phyloP scores from a whole-genome alignment of 2,113 vertebrate species.

The Fregata magnificens region DNA sequence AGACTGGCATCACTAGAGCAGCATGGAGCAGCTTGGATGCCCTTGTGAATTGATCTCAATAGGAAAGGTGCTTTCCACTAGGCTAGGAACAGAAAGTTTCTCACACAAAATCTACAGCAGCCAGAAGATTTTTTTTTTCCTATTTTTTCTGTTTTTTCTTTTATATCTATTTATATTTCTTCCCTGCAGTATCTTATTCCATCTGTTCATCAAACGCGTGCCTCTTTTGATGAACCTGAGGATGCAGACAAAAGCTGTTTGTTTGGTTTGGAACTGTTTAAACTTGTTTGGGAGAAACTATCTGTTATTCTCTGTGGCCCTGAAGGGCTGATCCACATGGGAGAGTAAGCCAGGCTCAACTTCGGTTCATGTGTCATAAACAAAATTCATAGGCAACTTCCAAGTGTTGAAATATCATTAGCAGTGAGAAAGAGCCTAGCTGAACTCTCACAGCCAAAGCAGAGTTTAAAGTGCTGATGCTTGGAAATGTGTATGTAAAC shows the following conservation, averaged over 20 bases:
- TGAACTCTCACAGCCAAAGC: slow-evolving; percentile 2
- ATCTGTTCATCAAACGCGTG: background rate
- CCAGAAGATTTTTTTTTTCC: background rate
- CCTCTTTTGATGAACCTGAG: background rate
- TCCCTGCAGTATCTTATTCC: background rate
- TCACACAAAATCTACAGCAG: background rate
- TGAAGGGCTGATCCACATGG: background rate
- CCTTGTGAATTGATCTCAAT: background rate
- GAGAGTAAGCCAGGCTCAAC: slow-evolving; percentile 11
- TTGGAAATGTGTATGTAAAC: background rate
- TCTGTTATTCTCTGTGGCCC: background rate
- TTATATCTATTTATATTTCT: background rate
- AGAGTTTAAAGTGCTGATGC: slow-evolving; percentile 18
- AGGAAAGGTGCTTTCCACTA: background rate
- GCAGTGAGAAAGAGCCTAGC: slow-evolving; percentile 15
- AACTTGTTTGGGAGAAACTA: background rate
- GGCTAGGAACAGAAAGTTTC: background rate
- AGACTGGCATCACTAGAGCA: background rate
- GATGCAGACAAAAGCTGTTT: slow-evolving; percentile 12
- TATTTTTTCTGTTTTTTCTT: background rate
- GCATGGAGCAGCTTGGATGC: background rate
- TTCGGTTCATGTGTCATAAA: background rate
- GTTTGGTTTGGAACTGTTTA: slow-evolving; percentile 38
- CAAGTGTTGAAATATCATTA: slow-evolving; percentile 18
- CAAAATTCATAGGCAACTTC: slow-evolving; percentile 41